Percentiles rank a stretch among this genome's conserved stretches.
phyloP scores from a whole-genome alignment of 2,113 vertebrate species.

The Hippotragus niger region DNA sequence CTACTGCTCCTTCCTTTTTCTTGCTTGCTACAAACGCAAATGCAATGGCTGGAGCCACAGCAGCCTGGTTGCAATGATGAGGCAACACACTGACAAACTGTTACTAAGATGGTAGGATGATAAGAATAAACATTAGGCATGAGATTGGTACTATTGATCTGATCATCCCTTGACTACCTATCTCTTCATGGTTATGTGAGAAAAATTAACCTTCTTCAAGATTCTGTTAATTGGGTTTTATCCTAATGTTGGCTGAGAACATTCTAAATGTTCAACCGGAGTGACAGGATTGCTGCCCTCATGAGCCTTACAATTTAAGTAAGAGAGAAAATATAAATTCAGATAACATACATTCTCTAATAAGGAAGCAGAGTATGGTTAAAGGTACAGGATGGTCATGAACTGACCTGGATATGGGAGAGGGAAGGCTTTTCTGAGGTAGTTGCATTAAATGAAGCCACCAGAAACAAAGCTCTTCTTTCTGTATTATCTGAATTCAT shows the following conservation, averaged over 20 bases:
- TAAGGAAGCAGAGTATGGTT: background rate
- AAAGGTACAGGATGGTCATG: rapidly evolving
- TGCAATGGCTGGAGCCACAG: background rate
- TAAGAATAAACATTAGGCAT: background rate
- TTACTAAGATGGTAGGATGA: background rate
- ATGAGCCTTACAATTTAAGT: rapidly evolving
- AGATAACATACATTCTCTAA: rapidly evolving
- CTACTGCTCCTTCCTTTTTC: background rate
- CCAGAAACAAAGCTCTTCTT: background rate
- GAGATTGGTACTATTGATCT: rapidly evolving
- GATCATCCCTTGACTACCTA: background rate
- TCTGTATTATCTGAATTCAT: rapidly evolving
- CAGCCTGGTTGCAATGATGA: background rate
- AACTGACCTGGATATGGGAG: rapidly evolving
- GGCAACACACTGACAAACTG: background rate
- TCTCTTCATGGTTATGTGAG: background rate
- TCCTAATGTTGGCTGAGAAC: background rate
- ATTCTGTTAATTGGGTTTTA: background rate
- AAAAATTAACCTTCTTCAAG: background rate
- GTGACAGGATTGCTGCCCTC: rapidly evolving
- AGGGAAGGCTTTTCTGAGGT: background rate
- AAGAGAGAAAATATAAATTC: background rate
- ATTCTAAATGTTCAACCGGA: background rate
- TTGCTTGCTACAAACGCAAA: background rate
- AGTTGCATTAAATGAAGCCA: background rate